Conservation (phyloP, 1,140 invertebrate species). For the Drosophila quadrilineata region DNA sequence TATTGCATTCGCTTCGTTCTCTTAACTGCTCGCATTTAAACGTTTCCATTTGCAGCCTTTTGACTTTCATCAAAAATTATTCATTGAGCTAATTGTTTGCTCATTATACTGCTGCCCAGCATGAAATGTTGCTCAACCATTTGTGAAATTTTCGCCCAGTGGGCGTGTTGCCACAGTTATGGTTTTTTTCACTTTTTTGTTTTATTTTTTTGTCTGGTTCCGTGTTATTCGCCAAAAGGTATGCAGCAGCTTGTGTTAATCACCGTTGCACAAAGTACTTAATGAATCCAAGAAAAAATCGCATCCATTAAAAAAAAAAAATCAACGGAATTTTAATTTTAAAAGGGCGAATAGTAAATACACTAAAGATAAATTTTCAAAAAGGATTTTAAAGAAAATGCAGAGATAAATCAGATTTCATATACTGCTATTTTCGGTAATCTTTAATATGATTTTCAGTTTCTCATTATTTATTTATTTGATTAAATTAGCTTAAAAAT, state of each 20-base stretch:
- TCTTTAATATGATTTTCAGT: background rate
- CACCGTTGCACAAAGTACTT: slow-evolving; percentile 60
- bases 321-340: background rate
- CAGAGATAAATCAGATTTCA: background rate
- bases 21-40: background rate
- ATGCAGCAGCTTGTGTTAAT: slow-evolving; percentile 73
- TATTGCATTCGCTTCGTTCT: background rate
- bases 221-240: slow-evolving; percentile 27
- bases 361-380: background rate
- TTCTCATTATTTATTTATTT: background rate
- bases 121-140: slow-evolving; percentile 3
- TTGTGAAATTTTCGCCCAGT: slow-evolving; percentile 10
- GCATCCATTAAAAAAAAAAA: slow-evolving; percentile 18
- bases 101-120: background rate
- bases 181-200: slow-evolving; percentile 1
- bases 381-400: no score
- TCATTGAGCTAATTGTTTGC: slow-evolving; percentile 17
- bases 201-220: slow-evolving; percentile 1
- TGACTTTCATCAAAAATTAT: background rate
- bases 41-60: background rate
- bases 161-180: background rate
- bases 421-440: background rate
- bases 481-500: background rate
- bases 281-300: slow-evolving; percentile 58
- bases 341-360: background rate